Conservation (phyloP, 2,888 invertebrate species). For the Euzetes globulus region DNA sequence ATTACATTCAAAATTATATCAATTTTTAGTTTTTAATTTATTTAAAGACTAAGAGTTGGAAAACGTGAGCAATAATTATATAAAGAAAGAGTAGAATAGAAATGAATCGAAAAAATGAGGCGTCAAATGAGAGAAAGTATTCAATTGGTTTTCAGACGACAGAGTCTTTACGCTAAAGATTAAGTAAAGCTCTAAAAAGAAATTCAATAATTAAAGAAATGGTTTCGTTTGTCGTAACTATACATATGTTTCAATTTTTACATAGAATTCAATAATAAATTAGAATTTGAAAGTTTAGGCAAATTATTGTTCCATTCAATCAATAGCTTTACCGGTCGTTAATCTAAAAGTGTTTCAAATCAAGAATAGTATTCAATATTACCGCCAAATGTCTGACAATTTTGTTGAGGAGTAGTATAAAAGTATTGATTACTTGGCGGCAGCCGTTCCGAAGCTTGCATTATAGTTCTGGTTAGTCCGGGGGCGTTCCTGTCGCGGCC, state of each 20-base stretch:
- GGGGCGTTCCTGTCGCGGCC: background rate
- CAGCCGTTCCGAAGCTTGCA: background rate
- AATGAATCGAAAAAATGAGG: background rate
- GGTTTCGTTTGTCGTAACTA: background rate
- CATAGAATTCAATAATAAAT: constrained; percentile 6
- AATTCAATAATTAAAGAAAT: background rate
- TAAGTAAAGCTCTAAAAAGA: background rate
- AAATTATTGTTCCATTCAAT: constrained; percentile 12
- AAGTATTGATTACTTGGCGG: constrained; percentile 4
- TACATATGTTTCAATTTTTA: constrained; percentile 20
- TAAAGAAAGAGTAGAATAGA: background rate
- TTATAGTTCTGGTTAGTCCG: background rate
- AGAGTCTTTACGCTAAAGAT: background rate
- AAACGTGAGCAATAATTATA: background rate
- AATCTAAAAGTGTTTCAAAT: background rate
- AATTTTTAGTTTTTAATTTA: background rate
- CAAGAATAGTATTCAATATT: background rate
- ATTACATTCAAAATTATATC: background rate
- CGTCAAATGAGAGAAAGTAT: background rate
- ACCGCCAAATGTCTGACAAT: background rate
- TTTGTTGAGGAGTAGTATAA: background rate
- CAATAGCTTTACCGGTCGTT: constrained; percentile 18
- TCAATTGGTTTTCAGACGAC: background rate
- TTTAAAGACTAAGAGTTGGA: background rate
- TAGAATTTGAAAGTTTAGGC: background rate